phyloP scores from a whole-genome alignment of 2,797 vertebrate genomes.

The Botia almorhae region DNA sequence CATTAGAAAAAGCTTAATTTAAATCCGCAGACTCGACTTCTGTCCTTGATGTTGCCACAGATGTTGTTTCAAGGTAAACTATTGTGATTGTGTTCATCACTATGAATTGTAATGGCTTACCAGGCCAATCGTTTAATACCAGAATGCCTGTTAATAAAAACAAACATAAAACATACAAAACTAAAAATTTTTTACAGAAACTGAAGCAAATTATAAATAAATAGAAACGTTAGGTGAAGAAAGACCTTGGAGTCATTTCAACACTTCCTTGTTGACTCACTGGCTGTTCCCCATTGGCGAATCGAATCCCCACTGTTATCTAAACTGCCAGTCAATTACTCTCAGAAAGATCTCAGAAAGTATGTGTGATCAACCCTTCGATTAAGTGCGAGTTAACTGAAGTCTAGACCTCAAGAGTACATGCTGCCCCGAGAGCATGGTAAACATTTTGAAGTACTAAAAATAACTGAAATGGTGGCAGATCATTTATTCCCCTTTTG shows the following conservation, averaged over 20 bases:
- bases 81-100: slow-evolving; percentile 2
- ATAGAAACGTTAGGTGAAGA: neutral
- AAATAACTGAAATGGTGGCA: neutral
- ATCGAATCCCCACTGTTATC: neutral
- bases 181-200: neutral
- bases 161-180: neutral
- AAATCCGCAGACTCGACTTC: slow-evolving; percentile 63
- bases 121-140: slow-evolving; percentile 5
- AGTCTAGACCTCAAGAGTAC: slow-evolving; percentile 6
- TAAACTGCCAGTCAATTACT: slow-evolving; percentile 32
- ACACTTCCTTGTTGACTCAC: slow-evolving; percentile 28
- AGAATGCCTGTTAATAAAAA: neutral
- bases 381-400: slow-evolving; percentile 21
- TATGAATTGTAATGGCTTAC: slow-evolving; percentile 7
- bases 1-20: slow-evolving; percentile 67
- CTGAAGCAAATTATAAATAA: neutral
- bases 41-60: slow-evolving; percentile 44
- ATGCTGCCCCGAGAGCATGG: neutral
- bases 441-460: slow-evolving; percentile 7
- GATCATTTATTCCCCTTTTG: too few relatives aligned
- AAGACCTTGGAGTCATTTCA: slow-evolving; percentile 27
- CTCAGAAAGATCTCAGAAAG: slow-evolving; percentile 5
- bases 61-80: slow-evolving; percentile 21
- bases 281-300: slow-evolving; percentile 20
- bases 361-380: slow-evolving; percentile 24